These are phyloP conservation scores for Acyrthosiphon pisum DNA, from an alignment of 1,140 invertebrate species.

Conservation along the genomic window DNA sequence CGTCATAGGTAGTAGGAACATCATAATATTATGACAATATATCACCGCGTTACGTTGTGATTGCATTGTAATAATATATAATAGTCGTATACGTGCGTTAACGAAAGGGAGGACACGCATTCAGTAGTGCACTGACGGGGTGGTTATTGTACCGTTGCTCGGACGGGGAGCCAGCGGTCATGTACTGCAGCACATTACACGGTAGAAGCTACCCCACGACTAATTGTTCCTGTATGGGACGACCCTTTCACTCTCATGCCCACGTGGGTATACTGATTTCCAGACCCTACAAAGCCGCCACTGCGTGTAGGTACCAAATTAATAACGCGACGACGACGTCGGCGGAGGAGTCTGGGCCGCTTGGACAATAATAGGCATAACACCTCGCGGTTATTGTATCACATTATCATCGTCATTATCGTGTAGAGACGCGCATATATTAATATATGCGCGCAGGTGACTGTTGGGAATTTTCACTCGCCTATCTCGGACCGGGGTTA, in stretches of 20 bases:
- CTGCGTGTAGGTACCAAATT: neutral
- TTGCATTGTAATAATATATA: neutral
- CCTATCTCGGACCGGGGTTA: neutral
- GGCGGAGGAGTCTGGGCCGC: neutral
- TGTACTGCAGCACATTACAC: neutral
- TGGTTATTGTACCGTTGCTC: neutral
- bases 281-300: neutral
- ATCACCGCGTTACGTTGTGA: neutral
- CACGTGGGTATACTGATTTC: neutral
- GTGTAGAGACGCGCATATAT: neutral
- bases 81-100: neutral
- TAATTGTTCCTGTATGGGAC: neutral
- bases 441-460: neutral
- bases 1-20: neutral
- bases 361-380: neutral
- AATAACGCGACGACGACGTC: neutral
- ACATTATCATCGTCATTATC: conserved; percentile 2
- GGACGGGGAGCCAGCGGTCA: neutral
- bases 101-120: neutral
- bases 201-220: neutral
- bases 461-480: neutral
- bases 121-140: neutral
- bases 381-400: neutral
- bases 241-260: neutral
- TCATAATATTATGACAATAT: neutral